Evolutionary conservation across 2,888 invertebrate species (phyloP), one percentile per base, ranked within the genome.

Genomic region (Xestobium rufovillosum): DNA sequence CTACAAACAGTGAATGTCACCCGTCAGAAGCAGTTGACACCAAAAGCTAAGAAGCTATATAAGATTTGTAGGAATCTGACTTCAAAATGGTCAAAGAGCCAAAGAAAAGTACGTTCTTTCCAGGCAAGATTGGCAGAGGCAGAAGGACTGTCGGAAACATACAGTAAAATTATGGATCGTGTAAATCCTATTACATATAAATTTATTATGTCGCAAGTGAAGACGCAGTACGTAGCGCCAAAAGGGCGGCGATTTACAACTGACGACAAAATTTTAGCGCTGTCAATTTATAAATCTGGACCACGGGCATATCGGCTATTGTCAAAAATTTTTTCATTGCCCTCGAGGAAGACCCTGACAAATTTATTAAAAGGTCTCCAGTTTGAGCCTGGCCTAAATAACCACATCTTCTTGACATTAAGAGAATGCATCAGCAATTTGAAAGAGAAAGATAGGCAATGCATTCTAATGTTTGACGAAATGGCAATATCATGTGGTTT

Each of bases 191-290:
- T n/a, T n/a, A n/a, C n/a, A n/a, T n/a, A n/a, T n/a, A 19, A 19
- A n/a, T 19, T 19, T 19, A 19, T n/a, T n/a, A 19, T 19, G 23
- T 19, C 28, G 14, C 48, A 48, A 39, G n/a, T 34, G 3, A n/a
- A 29, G 19, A 43, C 23, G 23, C 39, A 39, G 26, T 34, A 42
- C 14, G 26, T 9, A 6, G 38, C 38, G 26, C 41, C 48, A 8
- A 41, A 34, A 36, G 47, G 47, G 10, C 35, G 48, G 11, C 32
- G 45, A 32, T 47, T 26, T 28, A 41, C 42, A 3, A 11, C 45
- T 6, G 48, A 47, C 26, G 48, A 49, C 10, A 49, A 49, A 42
- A 32, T 47, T 8, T 39, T 49, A 10, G 47, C 49, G 11, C 30
- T 50, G 9, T 37, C 41, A 9, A 30, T 48, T 13, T 41, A 33